Evolutionary conservation across 2,113 vertebrate species (phyloP).

Genomic region (Spizaetus ornatus): DNA sequence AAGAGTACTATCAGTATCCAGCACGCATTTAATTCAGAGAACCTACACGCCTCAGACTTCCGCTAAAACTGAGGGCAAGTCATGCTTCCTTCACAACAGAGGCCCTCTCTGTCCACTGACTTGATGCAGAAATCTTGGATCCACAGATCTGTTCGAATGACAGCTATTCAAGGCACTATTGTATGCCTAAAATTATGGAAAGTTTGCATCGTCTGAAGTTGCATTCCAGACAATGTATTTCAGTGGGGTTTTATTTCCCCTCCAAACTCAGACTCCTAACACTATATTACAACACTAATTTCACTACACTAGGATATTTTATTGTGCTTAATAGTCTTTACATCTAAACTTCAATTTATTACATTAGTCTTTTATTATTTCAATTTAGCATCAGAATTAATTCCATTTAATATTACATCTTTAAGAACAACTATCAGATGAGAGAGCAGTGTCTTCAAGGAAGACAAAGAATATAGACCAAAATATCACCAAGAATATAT

Average conservation of each 20-base stretch:
- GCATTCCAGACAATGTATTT: background rate
- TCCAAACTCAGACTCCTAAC: background rate
- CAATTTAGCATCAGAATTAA: background rate
- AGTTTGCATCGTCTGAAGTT: background rate
- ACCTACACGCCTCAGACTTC: background rate
- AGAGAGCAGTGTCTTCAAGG: background rate
- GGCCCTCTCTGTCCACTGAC: background rate
- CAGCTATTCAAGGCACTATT: background rate
- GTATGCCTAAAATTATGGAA: background rate
- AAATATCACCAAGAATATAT: background rate
- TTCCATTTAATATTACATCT: background rate
- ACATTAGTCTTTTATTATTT: background rate
- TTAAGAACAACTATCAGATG: background rate
- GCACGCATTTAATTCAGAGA: background rate
- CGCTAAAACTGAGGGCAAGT: fast-evolving
- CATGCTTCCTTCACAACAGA: background rate
- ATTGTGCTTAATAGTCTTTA: background rate
- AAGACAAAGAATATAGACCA: background rate
- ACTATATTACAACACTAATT: background rate
- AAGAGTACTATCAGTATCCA: background rate
- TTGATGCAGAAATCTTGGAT: background rate
- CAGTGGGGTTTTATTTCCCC: background rate
- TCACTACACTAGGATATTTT: background rate
- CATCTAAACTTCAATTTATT: background rate
- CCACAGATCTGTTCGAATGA: background rate